phyloP scores from a whole-genome alignment of 2,888 invertebrate genomes.

The Panorpa germanica region DNA sequence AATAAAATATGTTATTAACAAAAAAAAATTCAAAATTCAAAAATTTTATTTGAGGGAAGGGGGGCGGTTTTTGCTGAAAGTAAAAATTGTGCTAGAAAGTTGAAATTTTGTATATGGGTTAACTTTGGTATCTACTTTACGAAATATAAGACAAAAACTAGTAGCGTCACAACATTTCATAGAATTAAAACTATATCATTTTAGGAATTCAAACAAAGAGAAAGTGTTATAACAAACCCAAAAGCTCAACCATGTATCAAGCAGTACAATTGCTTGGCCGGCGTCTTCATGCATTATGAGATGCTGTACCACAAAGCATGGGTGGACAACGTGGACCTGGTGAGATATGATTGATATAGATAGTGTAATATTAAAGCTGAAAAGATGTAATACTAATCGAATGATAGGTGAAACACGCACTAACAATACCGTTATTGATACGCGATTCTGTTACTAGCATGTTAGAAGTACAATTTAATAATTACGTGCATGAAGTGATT shows the following conservation, averaged over 20 bases:
- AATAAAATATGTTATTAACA: no score
- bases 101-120: no score
- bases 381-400: not conserved
- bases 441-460: slow-evolving; percentile 43
- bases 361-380: slow-evolving; percentile 1
- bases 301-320: slow-evolving; percentile 66
- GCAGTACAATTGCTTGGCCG: slow-evolving; percentile 57
- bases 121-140: no score
- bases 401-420: slow-evolving; percentile 35
- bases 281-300: slow-evolving; percentile 68
- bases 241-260: slow-evolving; percentile 56
- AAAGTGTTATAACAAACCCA: slow-evolving; percentile 34
- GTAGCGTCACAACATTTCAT: no score
- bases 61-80: no score
- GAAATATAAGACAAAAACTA: slow-evolving; percentile 10
- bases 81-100: no score
- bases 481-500: slow-evolving; percentile 49
- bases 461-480: slow-evolving; percentile 53
- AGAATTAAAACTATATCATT: no score
- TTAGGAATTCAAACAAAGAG: slow-evolving; percentile 15
- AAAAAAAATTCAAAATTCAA: no score
- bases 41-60: no score
- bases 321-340: slow-evolving; percentile 55
- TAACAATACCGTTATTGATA: slow-evolving; percentile 51
- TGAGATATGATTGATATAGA: slow-evolving; percentile 21